These are phyloP conservation scores for Phalanger gymnotis DNA, from an alignment of 2,797 vertebrate species.

Conservation along the genomic window DNA sequence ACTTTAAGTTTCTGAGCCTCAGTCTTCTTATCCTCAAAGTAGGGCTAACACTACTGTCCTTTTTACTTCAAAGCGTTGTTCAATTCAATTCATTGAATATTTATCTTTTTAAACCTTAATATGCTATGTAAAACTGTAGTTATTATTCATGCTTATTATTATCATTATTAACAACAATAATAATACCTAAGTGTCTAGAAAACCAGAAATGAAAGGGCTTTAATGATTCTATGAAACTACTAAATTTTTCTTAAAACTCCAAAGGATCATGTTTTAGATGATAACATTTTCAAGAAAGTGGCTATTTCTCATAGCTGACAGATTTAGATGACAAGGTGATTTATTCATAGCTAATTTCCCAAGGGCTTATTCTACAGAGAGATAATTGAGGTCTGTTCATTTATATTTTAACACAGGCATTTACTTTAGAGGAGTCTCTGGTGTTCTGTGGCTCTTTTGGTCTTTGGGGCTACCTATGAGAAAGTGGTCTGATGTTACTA, in stretches of 20 bases:
- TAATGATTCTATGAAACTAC: not conserved
- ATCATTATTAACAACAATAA: not conserved
- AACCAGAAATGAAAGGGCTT: not conserved
- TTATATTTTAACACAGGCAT: conserved; percentile 35
- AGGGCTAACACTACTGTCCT: not conserved
- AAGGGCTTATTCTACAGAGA: not conserved
- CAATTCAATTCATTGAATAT: not conserved
- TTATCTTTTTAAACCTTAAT: not conserved
- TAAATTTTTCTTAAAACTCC: not conserved
- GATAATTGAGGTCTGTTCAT: not conserved
- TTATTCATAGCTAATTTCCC: conserved; percentile 30
- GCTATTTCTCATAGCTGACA: conserved; percentile 33
- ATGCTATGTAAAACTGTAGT: not conserved
- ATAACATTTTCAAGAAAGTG: conserved; percentile 8
- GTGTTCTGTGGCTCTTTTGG: not conserved
- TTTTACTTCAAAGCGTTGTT: not conserved
- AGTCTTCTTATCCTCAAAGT: not conserved
- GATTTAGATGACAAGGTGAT: conserved; percentile 8
- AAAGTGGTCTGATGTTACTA: not conserved
- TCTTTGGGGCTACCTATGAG: not conserved
- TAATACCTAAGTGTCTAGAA: not conserved
- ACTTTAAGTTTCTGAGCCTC: not conserved
- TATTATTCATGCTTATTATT: not conserved
- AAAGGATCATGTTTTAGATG: not conserved
- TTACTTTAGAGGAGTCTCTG: not conserved